phyloP scores from a whole-genome alignment of 2,888 invertebrate genomes.

The Argyra leucocephala region DNA sequence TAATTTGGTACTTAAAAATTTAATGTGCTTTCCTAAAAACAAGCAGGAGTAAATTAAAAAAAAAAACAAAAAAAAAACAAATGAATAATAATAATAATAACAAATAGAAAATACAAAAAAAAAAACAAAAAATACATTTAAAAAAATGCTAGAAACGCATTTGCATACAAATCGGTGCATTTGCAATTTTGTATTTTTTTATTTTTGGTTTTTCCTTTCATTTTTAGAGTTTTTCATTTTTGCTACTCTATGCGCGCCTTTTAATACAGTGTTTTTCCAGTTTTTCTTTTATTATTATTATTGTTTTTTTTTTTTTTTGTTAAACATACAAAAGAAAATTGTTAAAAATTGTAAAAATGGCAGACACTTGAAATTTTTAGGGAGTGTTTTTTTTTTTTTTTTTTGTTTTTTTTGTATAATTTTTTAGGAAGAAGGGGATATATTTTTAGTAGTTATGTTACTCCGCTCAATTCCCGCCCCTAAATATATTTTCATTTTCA shows the following conservation, averaged over 20 bases:
- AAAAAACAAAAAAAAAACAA: too few species aligned
- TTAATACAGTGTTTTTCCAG: not conserved
- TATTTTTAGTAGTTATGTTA: too few species aligned
- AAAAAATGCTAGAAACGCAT: not conserved
- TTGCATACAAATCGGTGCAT: conserved; percentile 2
- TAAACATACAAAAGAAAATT: not conserved
- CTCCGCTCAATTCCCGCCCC: too few species aligned
- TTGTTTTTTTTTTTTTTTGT: not conserved
- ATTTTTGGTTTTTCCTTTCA: not conserved
- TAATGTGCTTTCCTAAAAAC: too few species aligned
- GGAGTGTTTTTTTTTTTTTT: not conserved
- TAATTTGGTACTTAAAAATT: too few species aligned
- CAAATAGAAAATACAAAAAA: too few species aligned
- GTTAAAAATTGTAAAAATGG: not conserved
- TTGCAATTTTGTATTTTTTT: not conserved
- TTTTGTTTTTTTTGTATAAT: not conserved
- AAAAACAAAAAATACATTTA: too few species aligned
- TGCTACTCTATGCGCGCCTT: not conserved
- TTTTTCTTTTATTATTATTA: not conserved
- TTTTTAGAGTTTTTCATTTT: not conserved
- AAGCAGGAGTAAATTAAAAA: too few species aligned
- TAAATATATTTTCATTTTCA: too few species aligned
- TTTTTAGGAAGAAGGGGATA: too few species aligned
- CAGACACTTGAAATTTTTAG: conserved; percentile 4
- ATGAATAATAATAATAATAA: too few species aligned